These are phyloP conservation scores for Nomada ruficornis DNA, from an alignment of 2,888 invertebrate species.

Conservation along the genomic window DNA sequence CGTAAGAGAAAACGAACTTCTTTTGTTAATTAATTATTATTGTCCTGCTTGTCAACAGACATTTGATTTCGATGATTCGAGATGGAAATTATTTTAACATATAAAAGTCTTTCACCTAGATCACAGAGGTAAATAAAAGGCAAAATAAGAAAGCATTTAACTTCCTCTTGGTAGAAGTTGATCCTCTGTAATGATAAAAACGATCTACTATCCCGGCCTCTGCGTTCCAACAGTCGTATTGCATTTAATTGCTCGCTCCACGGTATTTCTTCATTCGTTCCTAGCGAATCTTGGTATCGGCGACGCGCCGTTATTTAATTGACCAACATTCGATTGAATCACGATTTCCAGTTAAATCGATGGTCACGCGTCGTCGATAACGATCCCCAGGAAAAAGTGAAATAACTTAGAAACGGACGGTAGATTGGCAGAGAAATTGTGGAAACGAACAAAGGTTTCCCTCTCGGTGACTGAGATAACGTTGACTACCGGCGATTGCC, in stretches of 20 bases:
- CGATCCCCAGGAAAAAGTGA: background rate
- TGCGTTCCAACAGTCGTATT: constrained; percentile 14
- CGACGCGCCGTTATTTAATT: background rate
- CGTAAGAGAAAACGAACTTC: background rate
- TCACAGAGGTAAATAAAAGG: background rate
- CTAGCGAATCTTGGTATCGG: background rate
- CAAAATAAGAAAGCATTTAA: background rate
- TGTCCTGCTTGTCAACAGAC: too few species aligned
- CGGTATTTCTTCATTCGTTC: constrained; percentile 13
- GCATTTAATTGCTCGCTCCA: constrained; percentile 35
- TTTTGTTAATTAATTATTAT: background rate
- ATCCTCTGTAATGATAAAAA: constrained; percentile 38
- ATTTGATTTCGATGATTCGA: too few species aligned
- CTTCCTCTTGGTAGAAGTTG: constrained; percentile 21
- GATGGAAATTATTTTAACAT: too few species aligned
- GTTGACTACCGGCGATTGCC: constrained; percentile 56
- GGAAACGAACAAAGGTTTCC: constrained; percentile 58
- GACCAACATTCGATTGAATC: background rate
- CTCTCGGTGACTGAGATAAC: constrained; percentile 70
- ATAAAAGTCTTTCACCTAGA: too few species aligned
- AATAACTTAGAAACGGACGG: constrained; percentile 28
- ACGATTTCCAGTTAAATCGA: constrained; percentile 5
- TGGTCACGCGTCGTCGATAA: constrained; percentile 2
- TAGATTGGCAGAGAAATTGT: constrained; percentile 55
- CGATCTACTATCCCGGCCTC: constrained; percentile 40